Percentiles rank a stretch among this genome's conserved stretches.
phyloP scores from a whole-genome alignment of 2,113 vertebrate genomes.

The Abramis brama region DNA sequence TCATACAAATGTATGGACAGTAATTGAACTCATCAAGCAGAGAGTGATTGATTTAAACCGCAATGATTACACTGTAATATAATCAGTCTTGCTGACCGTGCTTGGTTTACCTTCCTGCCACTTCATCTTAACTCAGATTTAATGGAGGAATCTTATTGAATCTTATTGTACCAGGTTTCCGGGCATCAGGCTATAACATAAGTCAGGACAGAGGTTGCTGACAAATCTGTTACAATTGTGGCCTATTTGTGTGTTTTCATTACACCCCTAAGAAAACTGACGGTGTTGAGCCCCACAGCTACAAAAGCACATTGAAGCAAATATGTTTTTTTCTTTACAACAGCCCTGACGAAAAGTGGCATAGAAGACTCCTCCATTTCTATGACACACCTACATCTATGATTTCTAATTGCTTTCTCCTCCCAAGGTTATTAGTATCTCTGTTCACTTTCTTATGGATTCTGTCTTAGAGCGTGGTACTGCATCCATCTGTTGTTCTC shows the following conservation, averaged over 20 bases:
- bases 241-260: slow-evolving; percentile 58
- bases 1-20: slow-evolving; percentile 47
- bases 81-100: slow-evolving; percentile 41
- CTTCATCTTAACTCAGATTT: slow-evolving; percentile 16
- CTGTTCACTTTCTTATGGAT: not conserved
- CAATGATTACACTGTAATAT: slow-evolving; percentile 47
- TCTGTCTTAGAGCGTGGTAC: not conserved
- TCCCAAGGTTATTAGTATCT: not conserved
- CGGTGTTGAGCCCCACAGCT: slow-evolving; percentile 33
- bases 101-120: not conserved
- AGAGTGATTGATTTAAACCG: slow-evolving; percentile 47
- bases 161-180: slow-evolving; percentile 40
- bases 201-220: slow-evolving; percentile 51
- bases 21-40: slow-evolving; percentile 48
- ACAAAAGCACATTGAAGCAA: slow-evolving; percentile 44
- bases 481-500: slow-evolving; percentile 1
- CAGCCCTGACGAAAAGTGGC: slow-evolving; percentile 55
- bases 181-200: slow-evolving; percentile 40
- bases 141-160: slow-evolving; percentile 50
- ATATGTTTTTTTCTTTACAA: slow-evolving; percentile 14
- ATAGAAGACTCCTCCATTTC: slow-evolving; percentile 36
- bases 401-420: slow-evolving; percentile 58
- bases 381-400: slow-evolving; percentile 46
- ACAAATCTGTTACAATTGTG: slow-evolving; percentile 54
- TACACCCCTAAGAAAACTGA: slow-evolving; percentile 40